phyloP scores from a whole-genome alignment of 2,888 invertebrate genomes.

The Meghimatium bilineatum region DNA sequence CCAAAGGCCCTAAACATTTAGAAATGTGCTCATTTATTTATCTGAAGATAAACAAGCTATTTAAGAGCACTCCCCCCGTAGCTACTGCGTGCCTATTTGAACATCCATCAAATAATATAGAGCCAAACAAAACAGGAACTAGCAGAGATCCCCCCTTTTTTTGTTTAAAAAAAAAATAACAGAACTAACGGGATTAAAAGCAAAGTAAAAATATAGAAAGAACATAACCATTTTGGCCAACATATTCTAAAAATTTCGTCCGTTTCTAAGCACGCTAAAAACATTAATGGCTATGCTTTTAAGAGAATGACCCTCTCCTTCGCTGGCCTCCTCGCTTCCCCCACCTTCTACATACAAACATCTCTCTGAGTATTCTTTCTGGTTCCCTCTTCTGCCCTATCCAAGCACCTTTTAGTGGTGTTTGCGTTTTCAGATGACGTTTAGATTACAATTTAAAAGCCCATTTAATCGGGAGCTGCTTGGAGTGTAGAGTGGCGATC shows the following conservation, averaged over 20 bases:
- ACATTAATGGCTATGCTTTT: slow-evolving; percentile 38
- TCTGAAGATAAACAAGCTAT: neutral
- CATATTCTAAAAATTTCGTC: slow-evolving; percentile 25
- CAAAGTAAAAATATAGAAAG: neutral
- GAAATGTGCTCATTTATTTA: neutral
- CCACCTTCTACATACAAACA: neutral
- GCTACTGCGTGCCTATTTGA: neutral
- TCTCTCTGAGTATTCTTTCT: neutral
- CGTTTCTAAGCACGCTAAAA: slow-evolving; percentile 38
- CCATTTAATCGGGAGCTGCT: slow-evolving; percentile 7
- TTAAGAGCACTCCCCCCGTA: neutral
- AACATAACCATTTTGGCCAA: slow-evolving; percentile 20
- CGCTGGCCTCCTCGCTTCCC: neutral
- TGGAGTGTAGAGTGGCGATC: neutral
- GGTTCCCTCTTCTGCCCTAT: neutral
- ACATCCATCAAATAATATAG: neutral
- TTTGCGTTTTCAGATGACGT: slow-evolving; percentile 10
- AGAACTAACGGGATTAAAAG: neutral
- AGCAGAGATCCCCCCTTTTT: too few relatives aligned
- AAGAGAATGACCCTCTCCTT: slow-evolving; percentile 4
- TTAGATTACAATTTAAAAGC: slow-evolving; percentile 27
- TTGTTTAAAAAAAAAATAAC: neutral
- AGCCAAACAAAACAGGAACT: neutral
- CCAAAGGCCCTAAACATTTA: neutral
- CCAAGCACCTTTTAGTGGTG: slow-evolving; percentile 16